Evolutionary conservation across 2,113 vertebrate species (phyloP), one percentile per base, ranked within the genome.

Genomic region (Pleuronectes platessa): DNA sequence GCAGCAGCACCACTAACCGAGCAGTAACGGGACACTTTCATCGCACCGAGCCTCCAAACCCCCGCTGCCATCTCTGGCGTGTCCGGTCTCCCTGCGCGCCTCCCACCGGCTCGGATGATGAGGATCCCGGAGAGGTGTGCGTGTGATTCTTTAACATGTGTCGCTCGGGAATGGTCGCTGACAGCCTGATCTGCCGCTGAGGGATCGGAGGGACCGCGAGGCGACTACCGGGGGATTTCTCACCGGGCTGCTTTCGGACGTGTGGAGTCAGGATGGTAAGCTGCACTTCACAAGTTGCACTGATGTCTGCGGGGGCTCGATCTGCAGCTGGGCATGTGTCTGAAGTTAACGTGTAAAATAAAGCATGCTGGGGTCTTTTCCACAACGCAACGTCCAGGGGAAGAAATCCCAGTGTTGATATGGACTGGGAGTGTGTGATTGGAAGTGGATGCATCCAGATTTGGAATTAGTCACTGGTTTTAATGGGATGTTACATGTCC

Each of bases 11-110:
- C 77, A 58, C 79, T 59, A 66, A 23, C 63, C 21, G 79, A 85
- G 74, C 89, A 83, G 86, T 82, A 89, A 84, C 89, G 90, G 92
- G 92, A 92, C 90, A 92, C 90, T 89, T 89, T 35, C 15, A 62
- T 73, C 68, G 59, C 84, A 76, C 69, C 71, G 18, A 62, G 62
- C 55, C 83, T 69, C 53, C 5, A 26, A 15, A 27, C 26, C 45
- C 68, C 55, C 59, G 69, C 75, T 66, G 45, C 76, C 72, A 6
- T 70, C 72, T 6, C 59, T 45, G 45, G 20, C 9, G 40, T 68
- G 65, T 53, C 26, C 74, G 15, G 58, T 55, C 61, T 18, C 45
- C 17, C 37, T 63, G 76, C 62, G 61, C 75, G 68, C 51, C 77
- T 12, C 81, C 31, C 66, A 15, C 59, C 61, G 49, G 74, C 71